phyloP scores from a whole-genome alignment of 1,140 invertebrate species.

The Orchesella cincta region DNA sequence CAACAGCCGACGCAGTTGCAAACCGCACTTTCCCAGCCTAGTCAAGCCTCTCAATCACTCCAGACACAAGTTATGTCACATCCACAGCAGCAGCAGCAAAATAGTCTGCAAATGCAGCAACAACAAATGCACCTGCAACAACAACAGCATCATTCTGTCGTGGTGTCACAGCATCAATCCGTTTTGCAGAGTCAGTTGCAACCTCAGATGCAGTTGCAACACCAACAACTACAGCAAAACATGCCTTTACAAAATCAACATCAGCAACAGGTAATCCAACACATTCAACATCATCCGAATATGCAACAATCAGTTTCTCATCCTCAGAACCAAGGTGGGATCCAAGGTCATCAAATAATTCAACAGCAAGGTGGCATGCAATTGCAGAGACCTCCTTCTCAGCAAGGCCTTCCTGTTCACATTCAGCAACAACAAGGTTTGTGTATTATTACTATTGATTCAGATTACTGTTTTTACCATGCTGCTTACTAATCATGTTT shows the following conservation, averaged over 20 bases:
- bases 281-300: neutral
- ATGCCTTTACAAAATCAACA: constrained; percentile 19
- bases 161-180: constrained; percentile 18
- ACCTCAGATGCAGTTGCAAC: constrained; percentile 22
- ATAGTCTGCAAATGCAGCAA: no score
- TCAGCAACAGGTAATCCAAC: constrained; percentile 1
- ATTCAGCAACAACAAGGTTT: constrained; percentile 7
- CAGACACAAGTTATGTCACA: neutral
- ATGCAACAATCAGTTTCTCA: constrained; percentile 16
- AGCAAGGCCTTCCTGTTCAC: neutral
- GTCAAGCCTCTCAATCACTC: neutral
- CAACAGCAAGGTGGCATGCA: neutral
- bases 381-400: neutral
- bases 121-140: constrained; percentile 17
- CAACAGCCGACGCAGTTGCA: constrained; percentile 24
- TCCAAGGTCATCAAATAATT: constrained; percentile 17
- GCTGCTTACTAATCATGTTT: no score
- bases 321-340: neutral
- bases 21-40: neutral
- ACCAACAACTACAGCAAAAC: constrained; percentile 4
- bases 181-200: constrained; percentile 24
- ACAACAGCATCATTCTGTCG: constrained; percentile 12
- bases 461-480: no score
- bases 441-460: no score
- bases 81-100: constrained; percentile 2